phyloP scores from a whole-genome alignment of 2,888 invertebrate genomes.

The Leucophenga maculata region DNA sequence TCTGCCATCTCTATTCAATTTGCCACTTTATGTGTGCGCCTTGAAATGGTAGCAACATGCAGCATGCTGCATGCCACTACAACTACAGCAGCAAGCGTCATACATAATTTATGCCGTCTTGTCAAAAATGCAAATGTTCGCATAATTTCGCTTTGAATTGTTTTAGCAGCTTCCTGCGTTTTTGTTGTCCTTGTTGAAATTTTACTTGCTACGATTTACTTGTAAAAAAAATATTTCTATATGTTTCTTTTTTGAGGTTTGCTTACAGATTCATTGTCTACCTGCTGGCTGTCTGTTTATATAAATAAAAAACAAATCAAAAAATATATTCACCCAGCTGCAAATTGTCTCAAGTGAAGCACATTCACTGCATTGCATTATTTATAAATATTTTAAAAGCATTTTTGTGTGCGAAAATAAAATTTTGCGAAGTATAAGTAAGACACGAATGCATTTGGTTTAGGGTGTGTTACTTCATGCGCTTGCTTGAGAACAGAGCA shows the following conservation, averaged over 20 bases:
- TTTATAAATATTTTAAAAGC: slow-evolving; percentile 6
- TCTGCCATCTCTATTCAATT: background rate
- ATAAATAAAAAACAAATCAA: background rate
- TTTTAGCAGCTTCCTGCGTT: background rate
- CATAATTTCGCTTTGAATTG: slow-evolving; percentile 44
- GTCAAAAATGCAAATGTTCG: slow-evolving; percentile 33
- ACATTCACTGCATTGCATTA: background rate
- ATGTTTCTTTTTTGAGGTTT: no score
- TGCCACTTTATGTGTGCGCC: background rate
- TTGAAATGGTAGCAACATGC: slow-evolving; percentile 9
- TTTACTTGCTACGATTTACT: background rate
- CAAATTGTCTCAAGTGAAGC: background rate
- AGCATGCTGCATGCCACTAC: background rate
- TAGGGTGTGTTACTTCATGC: no score
- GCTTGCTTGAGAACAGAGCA: no score
- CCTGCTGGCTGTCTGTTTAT: background rate
- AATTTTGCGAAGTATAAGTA: background rate
- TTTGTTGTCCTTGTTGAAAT: background rate
- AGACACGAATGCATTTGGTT: background rate
- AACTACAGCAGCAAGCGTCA: slow-evolving; percentile 27
- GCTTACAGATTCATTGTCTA: slow-evolving; percentile 8
- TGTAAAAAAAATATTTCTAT: no score
- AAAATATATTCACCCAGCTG: background rate
- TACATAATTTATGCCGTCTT: slow-evolving; percentile 49
- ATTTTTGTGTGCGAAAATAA: background rate